These are phyloP conservation scores for Lucifuga dentata DNA, from an alignment of 2,113 vertebrate genomes.

Conservation along the genomic window DNA sequence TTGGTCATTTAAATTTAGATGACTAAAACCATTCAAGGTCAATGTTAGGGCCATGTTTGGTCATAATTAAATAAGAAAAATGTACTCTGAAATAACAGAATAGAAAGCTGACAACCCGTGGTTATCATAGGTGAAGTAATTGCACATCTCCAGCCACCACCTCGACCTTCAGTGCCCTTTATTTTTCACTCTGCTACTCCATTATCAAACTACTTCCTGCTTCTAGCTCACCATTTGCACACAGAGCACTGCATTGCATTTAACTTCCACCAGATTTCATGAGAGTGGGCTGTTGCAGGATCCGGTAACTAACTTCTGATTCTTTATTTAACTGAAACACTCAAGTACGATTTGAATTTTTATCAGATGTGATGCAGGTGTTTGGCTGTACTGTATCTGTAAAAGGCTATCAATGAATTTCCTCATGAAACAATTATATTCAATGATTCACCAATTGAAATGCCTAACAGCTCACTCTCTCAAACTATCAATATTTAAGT, in stretches of 20 bases:
- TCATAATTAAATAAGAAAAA: background rate
- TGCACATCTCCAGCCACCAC: background rate
- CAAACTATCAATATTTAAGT: too few species aligned
- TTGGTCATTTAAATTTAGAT: background rate
- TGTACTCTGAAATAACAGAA: too few species aligned
- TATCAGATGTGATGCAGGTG: slow-evolving; percentile 28
- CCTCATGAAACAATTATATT: slow-evolving; percentile 47
- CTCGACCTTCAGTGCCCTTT: background rate
- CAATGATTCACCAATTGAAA: slow-evolving; percentile 47
- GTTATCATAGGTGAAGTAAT: background rate
- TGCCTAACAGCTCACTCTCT: too few species aligned
- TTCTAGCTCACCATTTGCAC: background rate
- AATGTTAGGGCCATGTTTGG: background rate
- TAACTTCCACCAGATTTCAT: background rate
- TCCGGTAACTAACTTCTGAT: slow-evolving; percentile 1
- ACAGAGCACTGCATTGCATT: too few species aligned
- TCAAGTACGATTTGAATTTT: slow-evolving; percentile 49
- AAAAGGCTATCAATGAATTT: slow-evolving; percentile 42
- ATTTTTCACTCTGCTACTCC: background rate
- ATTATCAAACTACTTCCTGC: background rate
- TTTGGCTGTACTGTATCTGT: slow-evolving; percentile 30
- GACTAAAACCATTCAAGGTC: background rate
- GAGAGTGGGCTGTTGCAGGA: background rate
- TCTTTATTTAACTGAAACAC: slow-evolving; percentile 26
- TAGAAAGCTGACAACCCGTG: background rate